A percentile compares a stretch with the other conserved stretches of the same genome.
Evolutionary conservation across 1,140 invertebrate genomes (phyloP).

Genomic region (Thereuonema tuberculata): DNA sequence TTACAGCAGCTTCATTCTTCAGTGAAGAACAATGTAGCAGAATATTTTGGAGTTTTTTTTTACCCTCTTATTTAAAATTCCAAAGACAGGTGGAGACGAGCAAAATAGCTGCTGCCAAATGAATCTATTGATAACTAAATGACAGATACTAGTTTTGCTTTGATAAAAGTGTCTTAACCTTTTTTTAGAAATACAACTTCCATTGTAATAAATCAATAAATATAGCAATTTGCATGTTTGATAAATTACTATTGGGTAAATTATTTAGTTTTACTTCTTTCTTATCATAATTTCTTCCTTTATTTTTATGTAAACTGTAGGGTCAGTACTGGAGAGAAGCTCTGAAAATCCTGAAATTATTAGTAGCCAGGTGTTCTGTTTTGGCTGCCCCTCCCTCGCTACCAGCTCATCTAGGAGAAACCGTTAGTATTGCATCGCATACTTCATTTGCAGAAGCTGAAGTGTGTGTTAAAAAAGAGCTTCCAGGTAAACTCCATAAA

Average conservation of each 20-base stretch:
- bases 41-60: no score
- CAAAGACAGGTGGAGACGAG: no score
- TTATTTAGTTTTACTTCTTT: background rate
- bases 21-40: no score
- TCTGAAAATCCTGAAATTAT: slow-evolving; percentile 87
- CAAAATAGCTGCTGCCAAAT: no score
- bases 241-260: background rate
- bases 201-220: no score
- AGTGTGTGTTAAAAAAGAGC: slow-evolving; percentile 59
- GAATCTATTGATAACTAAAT: no score
- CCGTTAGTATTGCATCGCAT: slow-evolving; percentile 19
- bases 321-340: slow-evolving; percentile 90
- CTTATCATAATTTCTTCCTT: slow-evolving; percentile 20
- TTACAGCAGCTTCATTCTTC: no score
- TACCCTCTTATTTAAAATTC: no score
- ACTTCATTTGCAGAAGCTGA: slow-evolving; percentile 58
- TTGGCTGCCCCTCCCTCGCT: slow-evolving; percentile 37
- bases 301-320: slow-evolving; percentile 34
- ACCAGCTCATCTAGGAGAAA: slow-evolving; percentile 15
- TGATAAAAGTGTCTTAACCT: no score
- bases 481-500: slow-evolving; percentile 46
- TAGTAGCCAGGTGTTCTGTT: slow-evolving; percentile 82
- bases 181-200: no score
- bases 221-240: no score
- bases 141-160: no score